phyloP scores from a whole-genome alignment of 2,113 vertebrate species.

The Octodon degus region DNA sequence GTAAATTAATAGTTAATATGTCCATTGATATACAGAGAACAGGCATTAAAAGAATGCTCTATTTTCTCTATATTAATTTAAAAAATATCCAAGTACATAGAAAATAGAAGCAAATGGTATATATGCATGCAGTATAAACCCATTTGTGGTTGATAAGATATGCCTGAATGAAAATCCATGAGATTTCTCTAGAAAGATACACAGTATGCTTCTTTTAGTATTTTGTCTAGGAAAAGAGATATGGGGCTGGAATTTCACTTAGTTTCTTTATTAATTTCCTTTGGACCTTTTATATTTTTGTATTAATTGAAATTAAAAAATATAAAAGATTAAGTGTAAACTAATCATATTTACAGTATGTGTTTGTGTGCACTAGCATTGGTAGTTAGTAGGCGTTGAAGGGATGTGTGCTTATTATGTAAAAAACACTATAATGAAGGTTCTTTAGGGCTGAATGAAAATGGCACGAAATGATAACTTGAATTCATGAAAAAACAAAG shows the following conservation, averaged over 20 bases:
- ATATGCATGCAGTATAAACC: neutral
- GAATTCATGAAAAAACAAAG: neutral
- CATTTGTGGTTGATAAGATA: neutral
- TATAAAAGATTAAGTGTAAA: neutral
- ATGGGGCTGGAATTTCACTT: neutral
- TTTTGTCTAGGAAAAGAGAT: constrained; percentile 17
- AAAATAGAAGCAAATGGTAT: constrained; percentile 31
- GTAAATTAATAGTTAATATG: neutral
- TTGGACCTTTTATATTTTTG: neutral
- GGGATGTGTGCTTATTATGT: neutral
- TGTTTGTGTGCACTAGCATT: neutral
- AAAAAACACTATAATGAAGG: constrained; percentile 17
- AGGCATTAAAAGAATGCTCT: neutral
- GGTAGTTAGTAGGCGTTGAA: neutral
- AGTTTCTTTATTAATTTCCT: constrained; percentile 8
- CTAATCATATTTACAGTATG: neutral
- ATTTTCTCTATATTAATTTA: neutral
- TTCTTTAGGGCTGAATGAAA: neutral
- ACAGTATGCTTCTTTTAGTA: neutral
- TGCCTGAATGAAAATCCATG: neutral
- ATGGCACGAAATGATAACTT: neutral
- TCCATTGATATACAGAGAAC: neutral
- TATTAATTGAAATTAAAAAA: neutral
- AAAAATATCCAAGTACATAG: constrained; percentile 4
- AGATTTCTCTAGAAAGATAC: neutral